phyloP scores from a whole-genome alignment of 2,113 vertebrate species.

The Zosterops borbonicus region DNA sequence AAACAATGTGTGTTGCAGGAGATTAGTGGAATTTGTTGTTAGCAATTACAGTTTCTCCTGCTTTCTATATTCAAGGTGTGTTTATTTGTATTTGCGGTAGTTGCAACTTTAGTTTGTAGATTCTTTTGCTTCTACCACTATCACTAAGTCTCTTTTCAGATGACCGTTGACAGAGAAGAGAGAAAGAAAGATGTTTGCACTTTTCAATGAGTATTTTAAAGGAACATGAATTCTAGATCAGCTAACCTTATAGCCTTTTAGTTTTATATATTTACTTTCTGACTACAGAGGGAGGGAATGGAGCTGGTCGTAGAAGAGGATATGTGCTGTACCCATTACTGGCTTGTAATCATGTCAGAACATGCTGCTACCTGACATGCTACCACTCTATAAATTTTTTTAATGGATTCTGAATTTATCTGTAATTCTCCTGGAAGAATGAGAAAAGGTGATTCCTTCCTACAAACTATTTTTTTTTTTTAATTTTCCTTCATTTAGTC shows the following conservation, averaged over 20 bases:
- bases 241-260: background rate
- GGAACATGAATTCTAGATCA: background rate
- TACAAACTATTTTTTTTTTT: background rate
- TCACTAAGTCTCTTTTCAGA: background rate
- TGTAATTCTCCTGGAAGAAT: background rate
- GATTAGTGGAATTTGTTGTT: background rate
- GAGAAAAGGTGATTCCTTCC: background rate
- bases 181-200: background rate
- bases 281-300: background rate
- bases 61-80: background rate
- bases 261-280: background rate
- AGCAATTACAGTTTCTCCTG: background rate
- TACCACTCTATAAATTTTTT: background rate
- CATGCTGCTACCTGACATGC: background rate
- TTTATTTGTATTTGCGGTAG: background rate
- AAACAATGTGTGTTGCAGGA: background rate
- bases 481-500: background rate
- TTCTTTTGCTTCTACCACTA: background rate
- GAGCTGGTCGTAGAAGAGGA: fast-evolving
- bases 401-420: background rate
- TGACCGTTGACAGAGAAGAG: background rate
- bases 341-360: background rate
- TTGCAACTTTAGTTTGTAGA: background rate
- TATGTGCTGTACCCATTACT: background rate
- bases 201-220: background rate